Percentiles rank a stretch among this genome's conserved stretches.
phyloP scores from a whole-genome alignment of 2,113 vertebrate species.

The Rhea pennata region DNA sequence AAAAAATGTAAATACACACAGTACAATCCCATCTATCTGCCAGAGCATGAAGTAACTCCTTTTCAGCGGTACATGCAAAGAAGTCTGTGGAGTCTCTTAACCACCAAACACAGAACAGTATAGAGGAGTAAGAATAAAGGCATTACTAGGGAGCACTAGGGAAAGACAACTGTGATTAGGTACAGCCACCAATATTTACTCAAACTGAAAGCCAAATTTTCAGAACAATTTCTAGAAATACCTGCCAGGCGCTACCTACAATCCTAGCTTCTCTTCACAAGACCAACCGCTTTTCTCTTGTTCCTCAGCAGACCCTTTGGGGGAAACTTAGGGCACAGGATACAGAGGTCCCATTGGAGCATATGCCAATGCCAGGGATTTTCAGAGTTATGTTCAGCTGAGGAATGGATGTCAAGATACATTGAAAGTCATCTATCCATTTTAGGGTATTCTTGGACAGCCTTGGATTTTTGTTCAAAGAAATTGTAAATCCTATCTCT shows the following conservation, averaged over 20 bases:
- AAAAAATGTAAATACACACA: slow-evolving; percentile 52
- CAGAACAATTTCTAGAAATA: not conserved
- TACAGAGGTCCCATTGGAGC: not conserved
- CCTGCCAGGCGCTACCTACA: not conserved
- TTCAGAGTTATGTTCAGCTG: not conserved
- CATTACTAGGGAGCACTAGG: not conserved
- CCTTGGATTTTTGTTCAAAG: not conserved
- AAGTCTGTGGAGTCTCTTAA: not conserved
- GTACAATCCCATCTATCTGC: slow-evolving; percentile 26
- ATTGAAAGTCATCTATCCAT: not conserved
- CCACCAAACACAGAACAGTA: not conserved
- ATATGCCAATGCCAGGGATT: not conserved
- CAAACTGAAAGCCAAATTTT: not conserved
- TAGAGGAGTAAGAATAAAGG: slow-evolving; percentile 3
- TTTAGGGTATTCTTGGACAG: not conserved
- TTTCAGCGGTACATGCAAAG: not conserved
- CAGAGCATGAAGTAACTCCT: slow-evolving; percentile 2
- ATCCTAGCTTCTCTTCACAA: not conserved
- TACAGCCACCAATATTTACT: not conserved
- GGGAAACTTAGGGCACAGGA: not conserved
- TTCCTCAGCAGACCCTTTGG: not conserved
- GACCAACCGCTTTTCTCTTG: not conserved
- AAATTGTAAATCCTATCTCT: not conserved
- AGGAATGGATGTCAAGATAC: not conserved
- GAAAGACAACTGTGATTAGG: not conserved